phyloP scores from a whole-genome alignment of 1,140 invertebrate species.

The Drosophila melanogaster region DNA sequence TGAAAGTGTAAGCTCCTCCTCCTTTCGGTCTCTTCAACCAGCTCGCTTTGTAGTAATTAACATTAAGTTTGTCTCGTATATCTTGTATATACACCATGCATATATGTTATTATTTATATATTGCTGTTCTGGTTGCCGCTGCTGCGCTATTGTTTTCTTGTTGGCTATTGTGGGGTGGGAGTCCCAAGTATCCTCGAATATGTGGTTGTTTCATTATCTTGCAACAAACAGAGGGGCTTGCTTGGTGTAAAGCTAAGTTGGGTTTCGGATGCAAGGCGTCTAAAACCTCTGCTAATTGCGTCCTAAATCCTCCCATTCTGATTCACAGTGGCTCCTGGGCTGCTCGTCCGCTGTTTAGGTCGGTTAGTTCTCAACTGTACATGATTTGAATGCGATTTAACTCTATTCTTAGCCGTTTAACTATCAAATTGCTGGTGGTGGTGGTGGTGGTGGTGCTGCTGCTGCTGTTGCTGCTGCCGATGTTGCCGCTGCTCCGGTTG shows the following conservation, averaged over 20 bases:
- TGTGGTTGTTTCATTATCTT: neutral
- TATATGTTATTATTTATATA: slow-evolving; percentile 46
- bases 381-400: slow-evolving; percentile 68
- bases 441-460: slow-evolving; percentile 26
- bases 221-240: slow-evolving; percentile 5
- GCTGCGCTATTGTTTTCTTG: slow-evolving; percentile 18
- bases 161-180: slow-evolving; percentile 47
- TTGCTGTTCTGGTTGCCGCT: slow-evolving; percentile 32
- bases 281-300: slow-evolving; percentile 73
- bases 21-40: slow-evolving; percentile 2
- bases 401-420: slow-evolving; percentile 69
- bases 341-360: slow-evolving; percentile 5
- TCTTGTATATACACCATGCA: slow-evolving; percentile 33
- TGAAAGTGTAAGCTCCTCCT: slow-evolving; percentile 34
- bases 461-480: slow-evolving; percentile 6
- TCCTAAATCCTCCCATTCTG: slow-evolving; percentile 23
- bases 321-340: slow-evolving; percentile 8
- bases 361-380: slow-evolving; percentile 50
- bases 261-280: slow-evolving; percentile 60
- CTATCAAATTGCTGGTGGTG: slow-evolving; percentile 51
- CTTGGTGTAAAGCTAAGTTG: slow-evolving; percentile 28
- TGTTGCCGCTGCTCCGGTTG: neutral
- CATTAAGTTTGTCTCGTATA: slow-evolving; percentile 28
- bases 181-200: slow-evolving; percentile 12
- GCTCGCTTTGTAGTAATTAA: slow-evolving; percentile 3